Conservation (phyloP, 1,140 invertebrate genomes). For the Chrysoperla carnea region DNA sequence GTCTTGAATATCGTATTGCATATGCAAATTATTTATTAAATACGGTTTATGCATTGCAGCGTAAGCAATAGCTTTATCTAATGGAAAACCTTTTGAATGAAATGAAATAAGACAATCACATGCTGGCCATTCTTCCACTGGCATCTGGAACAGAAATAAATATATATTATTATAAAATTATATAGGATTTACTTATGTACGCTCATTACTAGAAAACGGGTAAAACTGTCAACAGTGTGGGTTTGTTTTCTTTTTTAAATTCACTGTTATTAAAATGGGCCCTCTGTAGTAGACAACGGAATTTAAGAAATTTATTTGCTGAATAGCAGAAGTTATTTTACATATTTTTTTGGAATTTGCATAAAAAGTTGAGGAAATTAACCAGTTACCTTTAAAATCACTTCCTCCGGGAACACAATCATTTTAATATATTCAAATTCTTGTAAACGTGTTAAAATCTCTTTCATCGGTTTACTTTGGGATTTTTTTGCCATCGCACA, state of each 20-base stretch:
- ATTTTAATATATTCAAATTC: slow-evolving; percentile 95
- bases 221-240: no score
- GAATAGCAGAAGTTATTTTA: no score
- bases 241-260: no score
- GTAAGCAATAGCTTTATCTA: slow-evolving; percentile 97
- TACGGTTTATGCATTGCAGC: slow-evolving; percentile 86
- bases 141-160: slow-evolving; percentile 37
- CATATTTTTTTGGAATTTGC: no score
- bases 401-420: slow-evolving; percentile 82
- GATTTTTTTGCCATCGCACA: slow-evolving; percentile 99
- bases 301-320: no score
- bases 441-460: slow-evolving; percentile 84
- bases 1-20: slow-evolving; percentile 96
- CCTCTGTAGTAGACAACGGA: no score
- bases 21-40: slow-evolving; percentile 95
- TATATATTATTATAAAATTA: no score
- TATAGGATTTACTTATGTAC: no score
- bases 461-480: slow-evolving; percentile 96
- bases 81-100: slow-evolving; percentile 94
- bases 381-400: slow-evolving; percentile 80
- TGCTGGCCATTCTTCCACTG: slow-evolving; percentile 94
- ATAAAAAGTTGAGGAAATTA: no score
- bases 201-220: no score
- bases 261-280: no score
- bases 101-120: slow-evolving; percentile 98